phyloP scores from a whole-genome alignment of 1,140 invertebrate species.

The Sinella curviseta region DNA sequence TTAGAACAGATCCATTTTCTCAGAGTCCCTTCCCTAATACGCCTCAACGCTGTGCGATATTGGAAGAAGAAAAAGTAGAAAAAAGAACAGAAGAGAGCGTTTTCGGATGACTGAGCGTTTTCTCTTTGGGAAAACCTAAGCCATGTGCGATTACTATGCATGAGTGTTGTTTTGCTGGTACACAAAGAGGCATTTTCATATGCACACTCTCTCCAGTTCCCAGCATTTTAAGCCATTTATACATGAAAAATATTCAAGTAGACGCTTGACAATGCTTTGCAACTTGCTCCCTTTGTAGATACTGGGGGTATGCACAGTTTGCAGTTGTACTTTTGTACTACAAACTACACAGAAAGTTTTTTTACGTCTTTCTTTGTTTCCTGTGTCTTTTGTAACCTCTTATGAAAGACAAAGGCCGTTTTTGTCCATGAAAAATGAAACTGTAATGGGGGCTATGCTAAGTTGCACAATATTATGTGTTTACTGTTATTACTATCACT shows the following conservation, averaged over 20 bases:
- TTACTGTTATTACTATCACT: not conserved
- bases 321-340: no score
- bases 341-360: no score
- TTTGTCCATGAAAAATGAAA: not conserved
- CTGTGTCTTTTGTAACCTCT: no score
- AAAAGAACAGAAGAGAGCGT: not conserved
- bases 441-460: not conserved
- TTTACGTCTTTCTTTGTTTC: no score
- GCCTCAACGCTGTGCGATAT: no score
- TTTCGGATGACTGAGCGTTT: not conserved
- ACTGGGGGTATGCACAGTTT: no score
- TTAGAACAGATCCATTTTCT: no score
- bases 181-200: not conserved
- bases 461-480: not conserved
- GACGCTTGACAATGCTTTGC: not conserved
- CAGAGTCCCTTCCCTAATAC: no score
- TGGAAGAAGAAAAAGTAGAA: not conserved
- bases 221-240: no score
- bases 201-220: not conserved
- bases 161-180: not conserved
- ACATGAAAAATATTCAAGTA: not conserved
- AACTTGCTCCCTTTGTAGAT: not conserved
- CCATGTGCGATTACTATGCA: constrained; percentile 4
- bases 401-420: not conserved
- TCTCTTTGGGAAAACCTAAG: not conserved